Base-by-base conservation (phyloP, 1,140 invertebrate genomes). In the Drosophila eugracilis region DNA sequence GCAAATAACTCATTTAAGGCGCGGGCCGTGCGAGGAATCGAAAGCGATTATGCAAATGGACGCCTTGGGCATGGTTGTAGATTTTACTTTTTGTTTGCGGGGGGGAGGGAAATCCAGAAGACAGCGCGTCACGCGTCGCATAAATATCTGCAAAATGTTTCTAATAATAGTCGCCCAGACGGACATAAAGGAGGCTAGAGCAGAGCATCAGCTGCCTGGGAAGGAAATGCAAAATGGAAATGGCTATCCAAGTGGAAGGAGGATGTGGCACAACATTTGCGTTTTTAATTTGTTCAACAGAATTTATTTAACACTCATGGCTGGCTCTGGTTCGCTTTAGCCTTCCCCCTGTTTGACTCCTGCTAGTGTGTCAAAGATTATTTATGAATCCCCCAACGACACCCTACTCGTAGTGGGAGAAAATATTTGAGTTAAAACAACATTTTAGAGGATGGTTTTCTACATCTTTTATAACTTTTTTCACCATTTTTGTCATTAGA, bases 11-110 rank as follows among this genome's bases (percentile, higher is more conserved):
- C 84, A 88, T 88, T 88, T 88, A 49, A 83, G 60, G 84, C 78
- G 55, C 70, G 44, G 49, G 57, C 71, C 83, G 83, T 88, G 83
- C 78, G 60, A 83, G 84, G 83, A 89, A 88, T 88, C 78, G 62
- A 89, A 88, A 88, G 84, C 78, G 83, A 89, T 88, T 88, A 88
- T 88, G 84, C 84, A 78, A 88, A 88, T 89, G 58, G 14, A 67
- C 71, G 71, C 72, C 59, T 55, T 58, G 49, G 39, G 41, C 37
- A 45, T 41, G 26, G 54, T 17, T 39, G 41, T 6, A n/a, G 32
- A 17, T 49, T 63, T 44, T 45, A n/a, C 19, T n/a, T 12, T 12
- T 0, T 12, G 30, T 12, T 4, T 4, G 30, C 3, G 30, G 26
- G 30, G 44, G 15, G 28, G 39, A 17, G 5, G 26, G 30, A 12